Conservation (phyloP, 2,888 invertebrate genomes). For the Euzophera pinguis region DNA sequence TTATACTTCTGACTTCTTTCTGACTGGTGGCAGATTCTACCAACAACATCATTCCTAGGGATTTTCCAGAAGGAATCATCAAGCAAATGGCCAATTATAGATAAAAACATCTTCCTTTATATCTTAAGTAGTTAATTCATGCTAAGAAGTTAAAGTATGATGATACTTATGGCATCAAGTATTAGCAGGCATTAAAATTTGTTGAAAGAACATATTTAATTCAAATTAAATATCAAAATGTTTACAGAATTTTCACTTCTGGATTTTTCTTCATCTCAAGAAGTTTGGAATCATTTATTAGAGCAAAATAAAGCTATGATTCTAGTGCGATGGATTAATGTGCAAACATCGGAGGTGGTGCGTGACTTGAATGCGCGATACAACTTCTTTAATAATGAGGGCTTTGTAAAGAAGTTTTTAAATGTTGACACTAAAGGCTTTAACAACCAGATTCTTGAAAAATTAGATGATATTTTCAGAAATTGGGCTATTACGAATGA, state of each 20-base stretch:
- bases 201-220: not conserved
- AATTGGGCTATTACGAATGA: constrained; percentile 77
- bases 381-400: constrained; percentile 66
- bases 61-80: too few relatives aligned
- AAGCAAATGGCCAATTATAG: too few relatives aligned
- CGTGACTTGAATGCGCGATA: constrained; percentile 70
- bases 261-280: constrained; percentile 68
- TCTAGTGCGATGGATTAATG: constrained; percentile 81
- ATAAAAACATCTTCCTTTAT: too few relatives aligned
- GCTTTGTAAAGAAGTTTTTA: constrained; percentile 61
- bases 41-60: too few relatives aligned
- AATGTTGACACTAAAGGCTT: constrained; percentile 68
- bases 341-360: constrained; percentile 72
- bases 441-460: constrained; percentile 52
- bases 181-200: not conserved
- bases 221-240: constrained; percentile 12
- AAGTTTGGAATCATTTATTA: constrained; percentile 82
- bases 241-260: constrained; percentile 75
- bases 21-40: too few relatives aligned
- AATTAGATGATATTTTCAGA: constrained; percentile 72
- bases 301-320: constrained; percentile 80
- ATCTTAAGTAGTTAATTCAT: too few relatives aligned
- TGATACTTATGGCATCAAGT: too few relatives aligned
- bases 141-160: too few relatives aligned
- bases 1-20: too few relatives aligned